Conservation (phyloP, 2,888 invertebrate genomes). For the Cephus sareptanus region DNA sequence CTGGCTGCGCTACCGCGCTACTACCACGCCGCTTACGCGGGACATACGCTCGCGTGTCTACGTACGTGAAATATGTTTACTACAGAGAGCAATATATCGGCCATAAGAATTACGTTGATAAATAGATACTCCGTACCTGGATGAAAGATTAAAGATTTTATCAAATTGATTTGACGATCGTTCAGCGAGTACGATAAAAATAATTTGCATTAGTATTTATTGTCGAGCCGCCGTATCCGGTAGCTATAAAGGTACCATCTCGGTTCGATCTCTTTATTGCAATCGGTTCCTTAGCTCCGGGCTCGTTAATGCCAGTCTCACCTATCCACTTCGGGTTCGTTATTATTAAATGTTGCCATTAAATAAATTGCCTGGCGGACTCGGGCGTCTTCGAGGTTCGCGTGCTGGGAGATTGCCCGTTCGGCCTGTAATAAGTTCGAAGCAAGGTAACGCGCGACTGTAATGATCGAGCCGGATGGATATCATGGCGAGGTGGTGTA, state of each 20-base stretch:
- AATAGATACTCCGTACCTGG: not conserved
- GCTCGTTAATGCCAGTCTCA: not conserved
- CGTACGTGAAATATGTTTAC: not conserved
- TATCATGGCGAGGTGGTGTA: not conserved
- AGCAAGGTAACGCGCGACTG: conserved; percentile 11
- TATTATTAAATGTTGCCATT: conserved; percentile 43
- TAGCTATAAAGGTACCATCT: not conserved
- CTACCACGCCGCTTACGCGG: not conserved
- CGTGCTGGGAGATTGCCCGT: conserved; percentile 13
- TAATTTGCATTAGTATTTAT: not conserved
- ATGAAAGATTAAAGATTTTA: not conserved
- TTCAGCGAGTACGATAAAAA: not conserved
- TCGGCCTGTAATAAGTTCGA: conserved; percentile 19
- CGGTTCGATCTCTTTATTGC: not conserved
- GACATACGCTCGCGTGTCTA: not conserved
- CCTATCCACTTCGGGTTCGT: conserved; percentile 22
- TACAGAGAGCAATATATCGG: not conserved
- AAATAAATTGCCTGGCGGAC: conserved; percentile 34
- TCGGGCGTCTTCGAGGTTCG: not conserved
- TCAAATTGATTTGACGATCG: not conserved
- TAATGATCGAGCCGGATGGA: conserved; percentile 28
- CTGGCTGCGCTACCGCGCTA: not conserved
- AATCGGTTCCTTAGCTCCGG: not conserved
- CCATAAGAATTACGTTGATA: not conserved
- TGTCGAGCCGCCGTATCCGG: not conserved